Percentiles rank a stretch among this genome's conserved stretches.
Evolutionary conservation across 2,113 vertebrate species (phyloP).

Genomic region (Eira barbara): DNA sequence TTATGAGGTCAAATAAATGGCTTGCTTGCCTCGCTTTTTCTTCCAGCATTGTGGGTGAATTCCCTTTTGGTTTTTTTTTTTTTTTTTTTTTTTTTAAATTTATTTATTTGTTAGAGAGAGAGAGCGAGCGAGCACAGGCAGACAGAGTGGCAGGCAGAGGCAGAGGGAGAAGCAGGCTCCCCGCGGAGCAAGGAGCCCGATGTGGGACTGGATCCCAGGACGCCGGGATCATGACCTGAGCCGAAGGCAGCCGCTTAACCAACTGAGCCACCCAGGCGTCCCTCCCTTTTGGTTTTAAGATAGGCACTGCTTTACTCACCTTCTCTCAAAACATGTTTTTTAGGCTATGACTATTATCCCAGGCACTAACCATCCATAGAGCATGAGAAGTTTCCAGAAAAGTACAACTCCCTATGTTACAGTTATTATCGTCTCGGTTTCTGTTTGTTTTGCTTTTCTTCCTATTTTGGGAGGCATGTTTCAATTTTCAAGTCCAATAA

Average conservation of each 20-base stretch:
- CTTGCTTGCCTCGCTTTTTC: neutral
- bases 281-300: neutral
- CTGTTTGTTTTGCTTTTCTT: neutral
- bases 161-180: too few species aligned
- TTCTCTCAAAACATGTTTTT: neutral
- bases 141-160: too few species aligned
- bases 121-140: too few species aligned
- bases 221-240: too few species aligned
- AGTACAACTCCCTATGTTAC: neutral
- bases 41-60: neutral
- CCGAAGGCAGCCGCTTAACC: too few species aligned
- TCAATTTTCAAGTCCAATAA: conserved; percentile 40
- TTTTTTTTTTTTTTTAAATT: too few species aligned
- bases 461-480: neutral
- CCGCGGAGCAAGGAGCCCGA: too few species aligned
- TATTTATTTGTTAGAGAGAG: too few species aligned
- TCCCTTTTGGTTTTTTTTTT: neutral
- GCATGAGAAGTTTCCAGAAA: neutral
- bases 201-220: too few species aligned
- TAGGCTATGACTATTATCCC: neutral
- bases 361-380: neutral
- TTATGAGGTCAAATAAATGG: neutral
- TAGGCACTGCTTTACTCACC: neutral
- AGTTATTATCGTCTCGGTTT: neutral
- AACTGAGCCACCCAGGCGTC: too few species aligned